Percentiles rank a stretch among this genome's conserved stretches.
phyloP scores from a whole-genome alignment of 2,888 invertebrate species.

The Parnassius mnemosyne region DNA sequence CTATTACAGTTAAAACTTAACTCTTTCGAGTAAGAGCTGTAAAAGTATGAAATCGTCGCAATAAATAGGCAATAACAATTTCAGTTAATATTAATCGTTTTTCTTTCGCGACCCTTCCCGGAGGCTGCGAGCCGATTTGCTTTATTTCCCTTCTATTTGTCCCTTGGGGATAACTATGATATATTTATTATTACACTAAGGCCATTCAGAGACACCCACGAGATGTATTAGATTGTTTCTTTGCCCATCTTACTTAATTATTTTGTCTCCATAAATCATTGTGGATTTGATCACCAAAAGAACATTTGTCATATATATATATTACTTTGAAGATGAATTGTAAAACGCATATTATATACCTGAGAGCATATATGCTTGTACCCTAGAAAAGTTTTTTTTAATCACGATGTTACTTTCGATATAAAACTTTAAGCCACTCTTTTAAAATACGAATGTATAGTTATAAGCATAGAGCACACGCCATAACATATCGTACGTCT shows the following conservation, averaged over 20 bases:
- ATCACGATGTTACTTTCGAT: no score
- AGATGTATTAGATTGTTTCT: conserved; percentile 66
- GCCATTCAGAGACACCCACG: conserved; percentile 69
- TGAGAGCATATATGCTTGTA: no score
- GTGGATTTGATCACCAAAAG: not conserved
- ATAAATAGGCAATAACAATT: conserved; percentile 73
- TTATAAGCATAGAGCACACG: conserved; percentile 28
- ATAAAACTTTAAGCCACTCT: no score
- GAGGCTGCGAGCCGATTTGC: conserved; percentile 58
- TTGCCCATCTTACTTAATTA: conserved; percentile 47
- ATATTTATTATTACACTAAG: conserved; percentile 76
- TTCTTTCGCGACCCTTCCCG: conserved; percentile 76
- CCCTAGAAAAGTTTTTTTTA: no score
- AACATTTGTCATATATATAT: no score
- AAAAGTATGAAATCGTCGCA: conserved; percentile 73
- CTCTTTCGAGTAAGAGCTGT: conserved; percentile 67
- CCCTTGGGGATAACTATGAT: conserved; percentile 73
- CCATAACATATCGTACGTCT: conserved; percentile 18
- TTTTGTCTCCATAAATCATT: conserved; percentile 32
- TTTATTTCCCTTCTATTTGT: conserved; percentile 77
- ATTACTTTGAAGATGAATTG: no score
- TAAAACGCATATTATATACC: no score
- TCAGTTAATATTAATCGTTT: conserved; percentile 80
- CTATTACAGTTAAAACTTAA: conserved; percentile 52
- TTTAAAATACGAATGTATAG: conserved; percentile 1